phyloP scores from a whole-genome alignment of 2,113 vertebrate genomes.

The Halichoerus grypus region DNA sequence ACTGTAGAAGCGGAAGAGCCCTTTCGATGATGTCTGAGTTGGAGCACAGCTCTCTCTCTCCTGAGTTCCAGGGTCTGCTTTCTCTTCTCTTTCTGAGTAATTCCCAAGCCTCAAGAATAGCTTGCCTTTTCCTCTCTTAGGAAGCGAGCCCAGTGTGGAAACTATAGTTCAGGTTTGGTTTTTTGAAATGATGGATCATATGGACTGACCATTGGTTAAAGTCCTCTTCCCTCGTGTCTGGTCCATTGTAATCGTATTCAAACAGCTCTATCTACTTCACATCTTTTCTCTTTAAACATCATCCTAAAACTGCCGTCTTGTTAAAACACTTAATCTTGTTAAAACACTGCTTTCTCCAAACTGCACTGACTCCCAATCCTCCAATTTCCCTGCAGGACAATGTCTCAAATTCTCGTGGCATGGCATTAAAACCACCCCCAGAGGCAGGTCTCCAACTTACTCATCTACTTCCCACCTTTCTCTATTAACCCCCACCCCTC shows the following conservation, averaged over 20 bases:
- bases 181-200: neutral
- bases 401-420: neutral
- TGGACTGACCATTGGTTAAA: neutral
- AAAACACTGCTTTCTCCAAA: constrained; percentile 19
- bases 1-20: neutral
- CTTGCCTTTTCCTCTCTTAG: neutral
- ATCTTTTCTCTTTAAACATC: neutral
- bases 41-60: neutral
- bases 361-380: neutral
- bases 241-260: neutral
- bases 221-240: neutral
- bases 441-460: neutral
- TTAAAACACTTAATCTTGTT: neutral
- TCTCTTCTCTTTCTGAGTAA: neutral
- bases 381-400: neutral
- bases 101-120: neutral
- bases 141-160: neutral
- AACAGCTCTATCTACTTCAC: neutral
- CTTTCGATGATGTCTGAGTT: neutral
- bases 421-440: neutral
- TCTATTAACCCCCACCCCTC: neutral
- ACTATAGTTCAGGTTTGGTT: neutral
- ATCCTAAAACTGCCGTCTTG: neutral
- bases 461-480: neutral
- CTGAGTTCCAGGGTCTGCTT: neutral